These are phyloP conservation scores for Oryctolagus cuniculus DNA, from an alignment of 2,113 vertebrate genomes.

Conservation along the genomic window DNA sequence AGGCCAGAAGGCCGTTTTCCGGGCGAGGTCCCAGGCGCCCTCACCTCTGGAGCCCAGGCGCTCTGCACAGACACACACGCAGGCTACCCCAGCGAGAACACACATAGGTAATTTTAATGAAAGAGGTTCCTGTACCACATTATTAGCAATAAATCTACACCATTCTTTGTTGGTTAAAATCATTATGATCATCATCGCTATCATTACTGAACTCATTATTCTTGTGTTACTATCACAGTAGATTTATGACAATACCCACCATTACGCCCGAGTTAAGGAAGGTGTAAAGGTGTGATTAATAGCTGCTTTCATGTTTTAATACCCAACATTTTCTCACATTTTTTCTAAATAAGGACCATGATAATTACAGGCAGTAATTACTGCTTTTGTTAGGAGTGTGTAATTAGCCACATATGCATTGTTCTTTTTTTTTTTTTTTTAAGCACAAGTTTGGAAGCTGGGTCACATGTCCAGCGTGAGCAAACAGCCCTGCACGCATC, in stretches of 20 bases:
- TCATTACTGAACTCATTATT: conserved; percentile 96
- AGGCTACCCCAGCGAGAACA: conserved; percentile 86
- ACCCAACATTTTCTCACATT: conserved; percentile 89
- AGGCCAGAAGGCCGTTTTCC: conserved; percentile 4
- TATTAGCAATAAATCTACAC: conserved; percentile 96
- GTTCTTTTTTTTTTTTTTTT: conserved; percentile 64
- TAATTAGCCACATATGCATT: conserved; percentile 84
- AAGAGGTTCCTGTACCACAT: conserved; percentile 93
- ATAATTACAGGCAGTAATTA: conserved; percentile 89
- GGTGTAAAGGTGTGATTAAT: conserved; percentile 95
- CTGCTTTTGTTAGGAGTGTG: conserved; percentile 86
- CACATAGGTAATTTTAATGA: conserved; percentile 91
- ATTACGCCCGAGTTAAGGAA: conserved; percentile 93
- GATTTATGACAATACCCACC: conserved; percentile 93
- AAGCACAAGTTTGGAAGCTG: conserved; percentile 55
- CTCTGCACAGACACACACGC: background rate
- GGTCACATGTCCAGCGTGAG: conserved; percentile 47
- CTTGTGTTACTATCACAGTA: conserved; percentile 94
- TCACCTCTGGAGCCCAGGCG: background rate
- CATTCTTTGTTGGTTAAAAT: conserved; percentile 94
- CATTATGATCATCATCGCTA: conserved; percentile 94
- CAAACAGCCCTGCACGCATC: conserved; percentile 53
- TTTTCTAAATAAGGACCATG: conserved; percentile 88
- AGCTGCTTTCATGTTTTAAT: conserved; percentile 92
- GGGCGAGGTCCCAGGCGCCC: conserved; percentile 36